Evolutionary conservation across 2,888 invertebrate species (phyloP), one percentile per base, ranked within the genome.

Genomic region (Ecliptopera silaceata): DNA sequence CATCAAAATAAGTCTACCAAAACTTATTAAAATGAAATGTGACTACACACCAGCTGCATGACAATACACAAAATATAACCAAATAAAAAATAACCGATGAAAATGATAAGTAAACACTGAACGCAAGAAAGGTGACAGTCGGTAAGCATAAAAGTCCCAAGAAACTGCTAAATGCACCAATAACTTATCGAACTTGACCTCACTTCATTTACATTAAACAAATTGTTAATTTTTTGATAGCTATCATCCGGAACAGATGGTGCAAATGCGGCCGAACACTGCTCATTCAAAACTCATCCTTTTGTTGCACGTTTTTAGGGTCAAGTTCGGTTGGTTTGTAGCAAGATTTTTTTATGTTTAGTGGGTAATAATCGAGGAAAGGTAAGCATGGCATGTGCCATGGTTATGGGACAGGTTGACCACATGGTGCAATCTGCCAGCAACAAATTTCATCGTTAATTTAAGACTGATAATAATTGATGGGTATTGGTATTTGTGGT

Each of bases 211-310:
- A 84, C 86, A 88, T 91, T 90, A 89, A 90, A 91, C 90, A 91
- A 91, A 91, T 91, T 91, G 89, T 91, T 90, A 90, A 91, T 90
- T 91, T 89, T 88, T 88, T 82, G 90, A 90, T 91, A 89, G 81
- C 85, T 80, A 89, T 90, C 91, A 80, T 86, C 86, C 82, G 85
- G 82, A 88, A 89, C 91, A 91, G 88, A 88, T 91, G 91, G 87
- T 72, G 65, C 61, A 61, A 71, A 72, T 69, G 61, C 70, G 60
- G 47, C 51, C 20, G 8, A 29, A 17, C 18, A 3, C 12, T 53
- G 57, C 26, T 11, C 49, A 44, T 13, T 3, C 26, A 0, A 80
- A 59, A 72, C 56, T 64, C n/a, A 58, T 66, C 71, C 65, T 47
- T 78, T 66, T 18, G 0, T 0, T 0, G 0, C 1, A 2, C 0